Evolutionary conservation across 2,113 vertebrate species (phyloP), one percentile per base, ranked within the genome.

Genomic region (Glareola pratincola): DNA sequence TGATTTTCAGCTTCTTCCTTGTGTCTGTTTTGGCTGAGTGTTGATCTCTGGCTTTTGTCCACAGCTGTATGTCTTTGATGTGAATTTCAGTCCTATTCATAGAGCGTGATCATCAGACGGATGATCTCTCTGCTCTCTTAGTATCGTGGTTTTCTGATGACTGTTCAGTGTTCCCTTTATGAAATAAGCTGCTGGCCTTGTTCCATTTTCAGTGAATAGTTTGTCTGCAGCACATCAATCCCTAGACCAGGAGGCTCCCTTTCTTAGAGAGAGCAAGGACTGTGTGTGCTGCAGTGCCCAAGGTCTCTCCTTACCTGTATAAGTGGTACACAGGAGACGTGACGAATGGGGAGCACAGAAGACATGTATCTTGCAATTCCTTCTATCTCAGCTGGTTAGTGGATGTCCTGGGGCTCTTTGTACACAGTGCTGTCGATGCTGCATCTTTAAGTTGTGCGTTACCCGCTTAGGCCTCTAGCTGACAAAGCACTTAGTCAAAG

Each of bases 101-200:
- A 66, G 23, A 79, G 12, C 5, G 2, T 48, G 21, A 54, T 39
- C 67, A 57, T 3, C 92, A 59, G 62, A 71, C 2, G 2, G 48
- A n/a, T 66, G 63, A 45, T 66, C 41, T 45, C n/a, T 18, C 68
- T 43, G 71, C 53, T 91, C 72, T 66, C 56, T 66, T 80, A 59
- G 51, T 84, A 17, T 81, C 64, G 56, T 41, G 83, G 39, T 62
- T 88, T 96, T 83, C 51, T 96, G 83, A 85, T 90, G 84, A 87
- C 86, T 96, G 47, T 89, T 94, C 68, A 59, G 68, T 75, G 68
- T 89, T 89, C 32, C 43, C 27, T 86, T 92, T 94, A 88, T 91
- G 90, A 88, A 97, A 92, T 48, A 83, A 96, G 72, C 85, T 83
- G 57, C 74, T 90, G 84, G 73, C 84, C 60, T 90, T 43, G 60